Percentiles rank a stretch among this genome's conserved stretches.
phyloP scores from a whole-genome alignment of 1,140 invertebrate genomes.

The Ridgeia piscesae region DNA sequence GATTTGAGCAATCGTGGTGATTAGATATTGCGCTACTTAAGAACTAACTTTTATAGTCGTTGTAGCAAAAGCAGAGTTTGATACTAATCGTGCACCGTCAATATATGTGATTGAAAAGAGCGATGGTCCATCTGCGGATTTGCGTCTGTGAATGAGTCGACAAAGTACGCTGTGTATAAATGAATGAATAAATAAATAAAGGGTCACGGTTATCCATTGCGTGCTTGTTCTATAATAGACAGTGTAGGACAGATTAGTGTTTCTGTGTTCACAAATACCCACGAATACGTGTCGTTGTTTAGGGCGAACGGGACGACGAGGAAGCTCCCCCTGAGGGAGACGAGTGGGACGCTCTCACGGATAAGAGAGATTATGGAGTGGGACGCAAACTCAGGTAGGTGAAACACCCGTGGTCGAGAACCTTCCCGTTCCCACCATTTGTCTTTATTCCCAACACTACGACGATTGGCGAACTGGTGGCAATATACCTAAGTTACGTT shows the following conservation, averaged over 20 bases:
- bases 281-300: not conserved
- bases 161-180: not conserved
- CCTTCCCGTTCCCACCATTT: not conserved
- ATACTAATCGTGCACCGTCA: too few relatives aligned
- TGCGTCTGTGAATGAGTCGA: not conserved
- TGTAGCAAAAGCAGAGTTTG: too few relatives aligned
- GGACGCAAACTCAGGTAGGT: not conserved
- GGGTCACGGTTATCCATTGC: too few relatives aligned
- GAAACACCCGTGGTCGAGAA: not conserved
- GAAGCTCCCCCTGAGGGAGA: not conserved
- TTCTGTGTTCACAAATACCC: not conserved
- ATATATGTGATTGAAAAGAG: too few relatives aligned
- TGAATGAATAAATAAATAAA: too few relatives aligned
- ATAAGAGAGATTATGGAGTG: not conserved
- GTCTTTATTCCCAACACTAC: not conserved
- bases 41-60: too few relatives aligned
- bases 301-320: not conserved
- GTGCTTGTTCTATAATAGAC: not conserved
- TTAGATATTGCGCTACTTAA: too few relatives aligned
- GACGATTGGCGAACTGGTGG: too few relatives aligned
- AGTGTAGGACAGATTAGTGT: not conserved
- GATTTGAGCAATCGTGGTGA: too few relatives aligned
- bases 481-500: too few relatives aligned
- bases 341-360: not conserved
- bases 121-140: not conserved